Conservation (phyloP, 2,888 invertebrate species). For the Rhyacophila evoluta region DNA sequence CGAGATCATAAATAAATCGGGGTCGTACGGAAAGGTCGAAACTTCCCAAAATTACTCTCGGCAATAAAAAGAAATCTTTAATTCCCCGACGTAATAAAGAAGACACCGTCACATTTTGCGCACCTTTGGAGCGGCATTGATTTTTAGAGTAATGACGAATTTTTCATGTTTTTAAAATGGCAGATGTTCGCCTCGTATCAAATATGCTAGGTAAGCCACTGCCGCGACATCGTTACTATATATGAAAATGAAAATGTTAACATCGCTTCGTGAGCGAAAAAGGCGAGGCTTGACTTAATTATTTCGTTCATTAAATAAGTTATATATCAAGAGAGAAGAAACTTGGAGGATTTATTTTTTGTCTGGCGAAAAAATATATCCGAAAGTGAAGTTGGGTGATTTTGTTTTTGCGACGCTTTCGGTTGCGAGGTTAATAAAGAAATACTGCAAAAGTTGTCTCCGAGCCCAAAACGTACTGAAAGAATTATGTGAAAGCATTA, state of each 20-base stretch:
- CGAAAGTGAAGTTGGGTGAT: conserved; percentile 2
- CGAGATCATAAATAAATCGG: conserved; percentile 19
- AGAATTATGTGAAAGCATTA: conserved; percentile 24
- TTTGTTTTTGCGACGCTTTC: conserved; percentile 20
- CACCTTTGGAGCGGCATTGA: conserved; percentile 13
- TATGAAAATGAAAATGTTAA: conserved; percentile 24
- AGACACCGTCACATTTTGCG: conserved; percentile 1
- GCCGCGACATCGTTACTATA: background rate
- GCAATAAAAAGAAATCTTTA: conserved; percentile 8
- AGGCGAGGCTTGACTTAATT: conserved; percentile 3
- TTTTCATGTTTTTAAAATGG: conserved; percentile 5
- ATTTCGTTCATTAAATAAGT: conserved; percentile 24
- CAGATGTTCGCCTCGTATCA: conserved; percentile 7
- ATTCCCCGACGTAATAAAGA: background rate
- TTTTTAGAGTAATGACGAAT: background rate
- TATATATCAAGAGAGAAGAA: conserved; percentile 11
- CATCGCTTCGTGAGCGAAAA: conserved; percentile 6
- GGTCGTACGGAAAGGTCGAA: background rate
- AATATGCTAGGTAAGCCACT: conserved; percentile 6
- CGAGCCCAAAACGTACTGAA: conserved; percentile 2
- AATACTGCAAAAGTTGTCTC: conserved; percentile 17
- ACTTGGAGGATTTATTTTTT: background rate
- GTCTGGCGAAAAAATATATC: conserved; percentile 16
- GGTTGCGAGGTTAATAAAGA: conserved; percentile 24
- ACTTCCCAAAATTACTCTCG: conserved; percentile 14